Evolutionary conservation across 1,140 invertebrate genomes (phyloP).

Genomic region (Spodoptera litura): DNA sequence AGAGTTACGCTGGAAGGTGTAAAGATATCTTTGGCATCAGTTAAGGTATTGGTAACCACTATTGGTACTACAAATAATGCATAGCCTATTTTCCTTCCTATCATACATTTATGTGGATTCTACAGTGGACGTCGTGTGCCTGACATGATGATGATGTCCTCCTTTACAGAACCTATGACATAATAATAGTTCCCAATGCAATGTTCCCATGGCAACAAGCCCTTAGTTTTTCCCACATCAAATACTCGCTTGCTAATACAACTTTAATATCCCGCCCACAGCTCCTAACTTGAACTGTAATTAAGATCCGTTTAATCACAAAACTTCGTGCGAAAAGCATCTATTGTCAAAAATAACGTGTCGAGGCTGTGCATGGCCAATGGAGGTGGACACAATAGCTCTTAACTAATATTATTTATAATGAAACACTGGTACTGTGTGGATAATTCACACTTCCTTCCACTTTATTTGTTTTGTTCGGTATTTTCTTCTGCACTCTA

Average conservation of each 20-base stretch:
- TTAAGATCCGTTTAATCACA: slow-evolving; percentile 63
- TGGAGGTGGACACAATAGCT: slow-evolving; percentile 58
- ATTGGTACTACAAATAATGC: too few species aligned
- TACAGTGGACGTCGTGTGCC: too few species aligned
- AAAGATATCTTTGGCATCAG: too few species aligned
- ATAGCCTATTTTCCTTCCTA: too few species aligned
- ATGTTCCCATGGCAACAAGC: not conserved
- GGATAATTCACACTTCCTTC: slow-evolving; percentile 44
- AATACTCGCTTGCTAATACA: not conserved
- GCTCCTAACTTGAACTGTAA: slow-evolving; percentile 33
- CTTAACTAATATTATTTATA: slow-evolving; percentile 49
- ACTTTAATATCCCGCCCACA: slow-evolving; percentile 2
- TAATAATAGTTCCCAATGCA: not conserved
- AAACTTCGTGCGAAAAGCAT: slow-evolving; percentile 69
- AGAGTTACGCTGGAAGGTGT: too few species aligned
- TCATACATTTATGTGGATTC: too few species aligned
- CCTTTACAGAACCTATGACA: too few species aligned
- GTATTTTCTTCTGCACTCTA: not conserved
- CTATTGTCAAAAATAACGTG: slow-evolving; percentile 79
- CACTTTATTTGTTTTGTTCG: slow-evolving; percentile 30
- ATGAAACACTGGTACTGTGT: slow-evolving; percentile 18
- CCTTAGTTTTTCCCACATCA: not conserved
- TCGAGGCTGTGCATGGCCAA: slow-evolving; percentile 68
- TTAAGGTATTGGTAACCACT: too few species aligned
- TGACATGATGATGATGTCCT: too few species aligned